Evolutionary conservation across 2,888 invertebrate species (phyloP).

Genomic region (Drosophila sordidula): DNA sequence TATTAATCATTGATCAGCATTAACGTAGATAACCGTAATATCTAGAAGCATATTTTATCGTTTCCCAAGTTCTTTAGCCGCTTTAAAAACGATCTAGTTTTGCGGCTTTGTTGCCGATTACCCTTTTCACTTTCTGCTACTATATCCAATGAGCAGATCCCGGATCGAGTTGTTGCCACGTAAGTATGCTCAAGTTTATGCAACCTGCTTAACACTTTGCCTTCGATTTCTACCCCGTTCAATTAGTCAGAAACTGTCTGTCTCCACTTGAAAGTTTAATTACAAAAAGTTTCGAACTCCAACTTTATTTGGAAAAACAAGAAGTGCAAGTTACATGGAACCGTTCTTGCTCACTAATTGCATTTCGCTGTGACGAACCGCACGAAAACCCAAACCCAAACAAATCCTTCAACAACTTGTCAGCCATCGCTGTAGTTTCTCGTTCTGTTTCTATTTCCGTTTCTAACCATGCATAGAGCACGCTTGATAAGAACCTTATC

Average conservation of each 20-base stretch:
- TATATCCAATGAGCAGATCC: slow-evolving; percentile 27
- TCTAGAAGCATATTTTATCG: slow-evolving; percentile 1
- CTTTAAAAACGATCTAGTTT: slow-evolving; percentile 27
- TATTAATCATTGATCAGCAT: slow-evolving; percentile 1
- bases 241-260: slow-evolving; percentile 22
- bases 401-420: slow-evolving; percentile 21
- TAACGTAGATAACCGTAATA: slow-evolving; percentile 3
- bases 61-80: background rate
- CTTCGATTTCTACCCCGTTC: slow-evolving; percentile 3
- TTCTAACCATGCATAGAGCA: slow-evolving; percentile 10
- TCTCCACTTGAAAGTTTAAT: slow-evolving; percentile 42
- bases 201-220: slow-evolving; percentile 1
- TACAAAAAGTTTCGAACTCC: slow-evolving; percentile 19
- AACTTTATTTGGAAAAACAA: slow-evolving; percentile 22
- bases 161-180: slow-evolving; percentile 18
- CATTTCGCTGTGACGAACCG: slow-evolving; percentile 30
- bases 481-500: slow-evolving; percentile 47
- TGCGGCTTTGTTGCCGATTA: slow-evolving; percentile 34
- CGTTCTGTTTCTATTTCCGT: slow-evolving; percentile 23
- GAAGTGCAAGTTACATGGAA: slow-evolving; percentile 34
- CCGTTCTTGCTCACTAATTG: slow-evolving; percentile 55
- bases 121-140: slow-evolving; percentile 26
- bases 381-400: slow-evolving; percentile 6
- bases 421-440: slow-evolving; percentile 28
- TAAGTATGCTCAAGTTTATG: slow-evolving; percentile 21